These are phyloP conservation scores for Anolis sagrei DNA, from an alignment of 2,113 vertebrate genomes.

Conservation along the genomic window DNA sequence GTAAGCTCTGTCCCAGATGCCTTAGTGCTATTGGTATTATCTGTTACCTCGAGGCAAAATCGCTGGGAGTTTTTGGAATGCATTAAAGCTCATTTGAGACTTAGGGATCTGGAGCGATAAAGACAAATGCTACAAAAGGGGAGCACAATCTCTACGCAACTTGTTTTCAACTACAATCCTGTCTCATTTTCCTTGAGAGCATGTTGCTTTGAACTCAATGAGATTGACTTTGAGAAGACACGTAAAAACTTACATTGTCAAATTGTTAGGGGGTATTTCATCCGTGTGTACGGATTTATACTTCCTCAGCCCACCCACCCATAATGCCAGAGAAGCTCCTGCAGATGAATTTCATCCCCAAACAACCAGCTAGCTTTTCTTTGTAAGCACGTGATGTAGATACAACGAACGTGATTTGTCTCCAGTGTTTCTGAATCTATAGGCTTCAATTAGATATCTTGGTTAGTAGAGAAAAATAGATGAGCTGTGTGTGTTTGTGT, in stretches of 20 bases:
- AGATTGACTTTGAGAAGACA: not conserved
- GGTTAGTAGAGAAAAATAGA: too few species aligned
- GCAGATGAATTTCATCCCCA: too few species aligned
- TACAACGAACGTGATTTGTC: too few species aligned
- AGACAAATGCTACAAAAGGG: conserved; percentile 47
- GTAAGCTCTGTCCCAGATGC: accelerated
- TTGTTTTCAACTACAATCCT: not conserved
- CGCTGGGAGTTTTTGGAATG: conserved; percentile 50
- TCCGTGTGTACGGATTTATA: conserved; percentile 37
- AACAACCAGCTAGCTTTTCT: not conserved
- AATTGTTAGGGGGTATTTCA: not conserved
- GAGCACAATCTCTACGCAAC: not conserved
- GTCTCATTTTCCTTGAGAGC: not conserved
- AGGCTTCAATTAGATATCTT: too few species aligned
- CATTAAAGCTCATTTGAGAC: conserved; percentile 43
- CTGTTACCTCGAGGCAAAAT: conserved; percentile 40
- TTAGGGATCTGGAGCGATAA: not conserved
- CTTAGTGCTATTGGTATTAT: conserved; percentile 28
- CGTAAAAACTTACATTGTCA: not conserved
- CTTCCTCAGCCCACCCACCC: conserved; percentile 37
- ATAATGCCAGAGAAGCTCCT: too few species aligned
- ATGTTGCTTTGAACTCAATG: not conserved
- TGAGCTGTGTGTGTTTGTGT: too few species aligned
- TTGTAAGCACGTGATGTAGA: not conserved
- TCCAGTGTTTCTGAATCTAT: too few species aligned